A percentile compares a stretch with the other conserved stretches of the same genome.
Evolutionary conservation across 2,113 vertebrate genomes (phyloP).

Genomic region (Spermophilus dauricus): DNA sequence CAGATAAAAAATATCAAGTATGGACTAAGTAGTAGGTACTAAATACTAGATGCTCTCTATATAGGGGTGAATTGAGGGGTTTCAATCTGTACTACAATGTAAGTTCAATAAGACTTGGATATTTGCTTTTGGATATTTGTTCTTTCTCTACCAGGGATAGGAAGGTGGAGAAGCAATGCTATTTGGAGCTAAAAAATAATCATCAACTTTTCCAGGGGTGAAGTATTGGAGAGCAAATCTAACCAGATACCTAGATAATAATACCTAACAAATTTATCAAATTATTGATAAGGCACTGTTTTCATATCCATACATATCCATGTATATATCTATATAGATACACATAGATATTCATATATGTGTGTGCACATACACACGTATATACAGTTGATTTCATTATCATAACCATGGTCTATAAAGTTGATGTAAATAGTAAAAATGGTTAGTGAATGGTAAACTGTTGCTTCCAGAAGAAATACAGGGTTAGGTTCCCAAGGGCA

Average conservation of each 20-base stretch:
- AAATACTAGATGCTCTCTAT: not conserved
- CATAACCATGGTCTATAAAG: not conserved
- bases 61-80: not conserved
- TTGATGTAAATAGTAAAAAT: not conserved
- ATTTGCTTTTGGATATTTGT: too few relatives aligned
- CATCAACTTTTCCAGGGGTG: not conserved
- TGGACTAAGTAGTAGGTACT: not conserved
- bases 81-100: not conserved
- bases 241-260: not conserved
- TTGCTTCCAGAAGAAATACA: not conserved
- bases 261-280: not conserved
- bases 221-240: not conserved
- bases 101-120: not conserved
- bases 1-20: not conserved
- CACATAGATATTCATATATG: too few relatives aligned
- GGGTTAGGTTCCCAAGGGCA: not conserved
- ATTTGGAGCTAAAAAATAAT: not conserved
- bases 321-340: not conserved
- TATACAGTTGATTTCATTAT: not conserved
- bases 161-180: not conserved
- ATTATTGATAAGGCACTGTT: not conserved
- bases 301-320: not conserved
- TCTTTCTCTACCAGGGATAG: not conserved
- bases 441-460: not conserved
- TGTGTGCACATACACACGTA: not conserved